phyloP scores from a whole-genome alignment of 2,113 vertebrate species.

The Campylomormyrus tamandua region DNA sequence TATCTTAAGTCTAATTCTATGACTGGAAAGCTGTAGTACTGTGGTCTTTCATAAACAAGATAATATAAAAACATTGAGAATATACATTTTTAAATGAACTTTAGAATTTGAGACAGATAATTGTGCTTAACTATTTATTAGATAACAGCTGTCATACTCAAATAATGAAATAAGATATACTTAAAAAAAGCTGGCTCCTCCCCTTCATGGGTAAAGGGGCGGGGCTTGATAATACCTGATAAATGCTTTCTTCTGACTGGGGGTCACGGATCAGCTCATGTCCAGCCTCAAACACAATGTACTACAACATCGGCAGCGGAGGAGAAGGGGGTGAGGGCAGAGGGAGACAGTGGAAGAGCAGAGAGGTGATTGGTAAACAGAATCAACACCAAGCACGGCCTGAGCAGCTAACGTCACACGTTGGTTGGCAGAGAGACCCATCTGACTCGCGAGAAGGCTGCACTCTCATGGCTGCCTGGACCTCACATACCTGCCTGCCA shows the following conservation, averaged over 20 bases:
- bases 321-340: constrained; percentile 41
- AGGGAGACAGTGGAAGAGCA: constrained; percentile 44
- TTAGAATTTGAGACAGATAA: neutral
- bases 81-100: neutral
- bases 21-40: neutral
- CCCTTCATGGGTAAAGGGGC: constrained; percentile 34
- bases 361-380: constrained; percentile 59
- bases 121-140: neutral
- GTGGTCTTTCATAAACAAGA: neutral
- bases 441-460: neutral
- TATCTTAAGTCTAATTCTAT: neutral
- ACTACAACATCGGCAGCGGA: constrained; percentile 83
- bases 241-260: constrained; percentile 98
- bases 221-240: constrained; percentile 82
- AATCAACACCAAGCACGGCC: constrained; percentile 30
- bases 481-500: constrained; percentile 2
- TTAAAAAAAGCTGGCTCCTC: constrained; percentile 19
- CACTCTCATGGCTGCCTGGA: constrained; percentile 16
- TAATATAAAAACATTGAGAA: neutral
- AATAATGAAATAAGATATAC: neutral
- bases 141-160: neutral
- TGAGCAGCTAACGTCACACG: constrained; percentile 10
- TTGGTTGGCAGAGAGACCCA: constrained; percentile 4
- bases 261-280: constrained; percentile 97
- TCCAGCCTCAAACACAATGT: constrained; percentile 99